Evolutionary conservation across 2,113 vertebrate genomes (phyloP), one percentile per base, ranked within the genome.

Genomic region (Ellobius talpinus): DNA sequence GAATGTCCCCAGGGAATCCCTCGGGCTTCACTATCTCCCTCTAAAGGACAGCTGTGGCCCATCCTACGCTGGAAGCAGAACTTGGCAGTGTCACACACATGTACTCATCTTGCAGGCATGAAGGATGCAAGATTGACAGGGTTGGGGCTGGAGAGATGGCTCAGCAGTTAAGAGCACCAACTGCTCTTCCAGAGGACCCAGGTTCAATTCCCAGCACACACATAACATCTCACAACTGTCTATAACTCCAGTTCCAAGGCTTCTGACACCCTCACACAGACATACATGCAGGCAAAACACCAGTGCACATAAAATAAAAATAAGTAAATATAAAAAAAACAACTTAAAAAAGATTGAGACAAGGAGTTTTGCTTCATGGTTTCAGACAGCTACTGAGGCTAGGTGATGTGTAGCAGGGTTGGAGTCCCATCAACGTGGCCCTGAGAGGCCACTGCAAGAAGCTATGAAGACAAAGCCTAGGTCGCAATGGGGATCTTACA

Each of bases 1-100:
- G 52, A n/a, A 94, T 85, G 88, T 65, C 81, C 81, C 85, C 84
- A 86, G 66, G 70, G 94, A 91, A 47, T 87, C 76, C 92, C 90
- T 95, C 87, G 87, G 82, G 68, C 50, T 52, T 87, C 82, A 76
- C 78, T 84, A 63, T 42, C 94, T 91, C 39, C 33, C 24, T 86
- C 39, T 76, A 68, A 94, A 81, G 58, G 47, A 76, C 42, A 74
- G 70, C 50, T 55, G 61, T 45, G 82, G 58, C 26, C 81, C 26
- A 58, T 39, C 36, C 55, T 29, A 45, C 12, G 8, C 61, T 85
- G 61, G 61, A 13, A 45, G 39, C 26, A 85, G n/a, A 45, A 33
- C 39, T 31, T 42, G n/a, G 36, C 55, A 61, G 29, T 42, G 55
- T 63, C 26, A 85, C 45, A 5, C 61, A 33, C 0, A 0, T 33